phyloP scores from a whole-genome alignment of 2,888 invertebrate species.

The Dascillus cervinus region DNA sequence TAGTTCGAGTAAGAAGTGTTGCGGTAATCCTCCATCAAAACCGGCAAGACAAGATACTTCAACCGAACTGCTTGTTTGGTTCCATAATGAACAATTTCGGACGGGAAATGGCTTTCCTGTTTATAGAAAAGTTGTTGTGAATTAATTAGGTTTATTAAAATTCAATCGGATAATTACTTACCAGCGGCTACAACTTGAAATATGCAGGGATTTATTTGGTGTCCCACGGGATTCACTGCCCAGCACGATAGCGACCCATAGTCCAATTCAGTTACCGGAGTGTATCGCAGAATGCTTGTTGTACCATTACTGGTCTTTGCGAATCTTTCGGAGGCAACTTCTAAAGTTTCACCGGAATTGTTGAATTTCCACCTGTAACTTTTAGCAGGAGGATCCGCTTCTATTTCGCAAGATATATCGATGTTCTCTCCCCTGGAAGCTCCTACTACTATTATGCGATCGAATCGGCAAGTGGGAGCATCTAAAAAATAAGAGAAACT shows the following conservation, averaged over 20 bases:
- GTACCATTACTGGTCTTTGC: slow-evolving; percentile 65
- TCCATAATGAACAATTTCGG: slow-evolving; percentile 76
- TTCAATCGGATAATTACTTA: slow-evolving; percentile 39
- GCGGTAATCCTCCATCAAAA: slow-evolving; percentile 85
- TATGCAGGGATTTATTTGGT: slow-evolving; percentile 75
- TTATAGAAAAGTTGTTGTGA: not conserved
- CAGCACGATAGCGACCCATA: slow-evolving; percentile 85
- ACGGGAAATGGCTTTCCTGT: slow-evolving; percentile 79
- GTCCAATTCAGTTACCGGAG: slow-evolving; percentile 60
- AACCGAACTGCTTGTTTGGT: slow-evolving; percentile 76
- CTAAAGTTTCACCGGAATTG: slow-evolving; percentile 83
- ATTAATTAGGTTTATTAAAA: not conserved
- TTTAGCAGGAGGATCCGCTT: slow-evolving; percentile 85
- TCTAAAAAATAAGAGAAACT: slow-evolving; percentile 47
- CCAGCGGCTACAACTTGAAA: slow-evolving; percentile 87
- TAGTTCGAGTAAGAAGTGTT: slow-evolving; percentile 76
- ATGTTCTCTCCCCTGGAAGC: slow-evolving; percentile 82
- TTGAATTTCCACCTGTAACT: slow-evolving; percentile 92
- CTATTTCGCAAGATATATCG: slow-evolving; percentile 81
- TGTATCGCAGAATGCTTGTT: slow-evolving; percentile 58
- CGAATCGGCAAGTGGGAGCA: slow-evolving; percentile 72
- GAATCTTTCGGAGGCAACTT: slow-evolving; percentile 71
- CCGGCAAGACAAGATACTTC: slow-evolving; percentile 71
- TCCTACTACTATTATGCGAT: slow-evolving; percentile 75
- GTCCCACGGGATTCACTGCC: slow-evolving; percentile 76